Percentiles rank a stretch among this genome's conserved stretches.
These are phyloP conservation scores for Rhinopomastus cyanomelas DNA, from an alignment of 2,113 vertebrate species.

Conservation along the genomic window DNA sequence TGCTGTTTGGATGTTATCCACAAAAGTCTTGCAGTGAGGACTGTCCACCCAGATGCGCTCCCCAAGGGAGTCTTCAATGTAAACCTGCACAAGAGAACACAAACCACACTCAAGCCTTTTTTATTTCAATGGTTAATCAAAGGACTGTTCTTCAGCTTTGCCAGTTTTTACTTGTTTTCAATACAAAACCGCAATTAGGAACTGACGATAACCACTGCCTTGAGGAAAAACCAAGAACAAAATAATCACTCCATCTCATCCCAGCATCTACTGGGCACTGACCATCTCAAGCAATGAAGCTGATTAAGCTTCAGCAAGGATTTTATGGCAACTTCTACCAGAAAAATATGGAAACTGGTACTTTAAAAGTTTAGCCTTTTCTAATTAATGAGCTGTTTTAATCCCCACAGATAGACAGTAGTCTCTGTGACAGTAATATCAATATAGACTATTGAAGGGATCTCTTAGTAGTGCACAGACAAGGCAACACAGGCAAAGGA, in stretches of 20 bases:
- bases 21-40: slow-evolving; percentile 93
- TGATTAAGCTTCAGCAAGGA: neutral
- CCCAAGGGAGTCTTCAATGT: slow-evolving; percentile 96
- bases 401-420: neutral
- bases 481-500: neutral
- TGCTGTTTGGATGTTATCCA: slow-evolving; percentile 97
- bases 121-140: neutral
- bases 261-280: neutral
- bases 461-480: neutral
- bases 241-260: neutral
- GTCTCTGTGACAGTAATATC: neutral
- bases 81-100: slow-evolving; percentile 79
- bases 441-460: neutral
- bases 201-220: neutral
- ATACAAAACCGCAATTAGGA: neutral
- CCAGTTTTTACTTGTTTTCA: neutral
- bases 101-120: fast-evolving
- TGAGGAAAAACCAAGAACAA: neutral
- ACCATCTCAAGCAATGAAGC: neutral
- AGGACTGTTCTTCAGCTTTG: neutral
- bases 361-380: neutral
- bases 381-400: neutral
- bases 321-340: neutral
- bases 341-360: neutral
- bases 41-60: slow-evolving; percentile 99